Evolutionary conservation across 2,113 vertebrate genomes (phyloP), one percentile per base, ranked within the genome.

Genomic region (Myiopsitta monachus): DNA sequence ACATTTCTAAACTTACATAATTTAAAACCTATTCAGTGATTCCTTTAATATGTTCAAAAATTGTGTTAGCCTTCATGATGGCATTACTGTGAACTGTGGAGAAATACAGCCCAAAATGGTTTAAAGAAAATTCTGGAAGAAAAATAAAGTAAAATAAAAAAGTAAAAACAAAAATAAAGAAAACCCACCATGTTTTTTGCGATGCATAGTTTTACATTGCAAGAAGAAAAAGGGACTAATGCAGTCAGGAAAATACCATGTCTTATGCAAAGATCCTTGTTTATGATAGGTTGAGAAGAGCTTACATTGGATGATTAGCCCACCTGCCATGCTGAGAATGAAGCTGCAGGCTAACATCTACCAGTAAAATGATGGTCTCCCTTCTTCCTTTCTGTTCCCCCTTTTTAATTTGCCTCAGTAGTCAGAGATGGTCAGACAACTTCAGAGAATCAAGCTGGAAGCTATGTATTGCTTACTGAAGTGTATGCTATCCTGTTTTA

Each of bases 11-110:
- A 66, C 11, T 80, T 86, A 30, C 18, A 61, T 88, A 90, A 77
- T 87, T 92, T 90, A 92, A 95, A 88, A 44, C 30, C 61, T 84
- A 30, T 91, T 92, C 30, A 83, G 13, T 61, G 21, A 52, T 92
- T 88, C 28, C 24, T 90, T 94, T 91, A 62, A 83, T 83, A 49
- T 66, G 28, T 82, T 93, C 3, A 2, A 87, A 90, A 90, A 79
- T 36, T 88, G 3, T 55, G 3, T 57, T 86, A 59, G 51, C 43
- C 64, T 73, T 90, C 18, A 23, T 76, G 23, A 57, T 69, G n/a
- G 24, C 24, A 39, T 68, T 77, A 11, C 14, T 54, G 41, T 52
- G 75, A 88, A 63, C 8, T 67, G 26, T 22, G 30, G 38, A 83
- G 76, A 75, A 94, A 78, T 38, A 11, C 30, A 88, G 6, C 18